A percentile compares a stretch with the other conserved stretches of the same genome.
Evolutionary conservation across 2,888 invertebrate genomes (phyloP).

Genomic region (Oasisia sp.): DNA sequence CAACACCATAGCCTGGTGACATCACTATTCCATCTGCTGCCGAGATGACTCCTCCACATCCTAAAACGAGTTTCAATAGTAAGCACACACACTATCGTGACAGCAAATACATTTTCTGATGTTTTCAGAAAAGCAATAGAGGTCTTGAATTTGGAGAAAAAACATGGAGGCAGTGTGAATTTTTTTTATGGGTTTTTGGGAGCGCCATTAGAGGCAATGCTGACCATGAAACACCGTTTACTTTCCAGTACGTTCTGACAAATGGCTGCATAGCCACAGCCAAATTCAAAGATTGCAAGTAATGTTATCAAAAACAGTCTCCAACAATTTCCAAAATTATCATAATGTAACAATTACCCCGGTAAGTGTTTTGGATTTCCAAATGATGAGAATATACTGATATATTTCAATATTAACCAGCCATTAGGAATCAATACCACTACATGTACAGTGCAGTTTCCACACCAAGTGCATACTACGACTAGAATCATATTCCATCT

Average conservation of each 20-base stretch:
- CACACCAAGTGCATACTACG: no score
- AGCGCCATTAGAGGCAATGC: no score
- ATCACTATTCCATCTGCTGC: conserved; percentile 86
- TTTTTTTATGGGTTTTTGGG: conserved; percentile 30
- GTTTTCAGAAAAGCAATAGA: not conserved
- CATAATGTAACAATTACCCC: not conserved
- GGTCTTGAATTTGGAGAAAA: no score
- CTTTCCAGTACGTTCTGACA: no score
- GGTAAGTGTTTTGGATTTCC: not conserved
- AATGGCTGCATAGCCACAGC: no score
- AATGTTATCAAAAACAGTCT: not conserved
- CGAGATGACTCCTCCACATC: conserved; percentile 75
- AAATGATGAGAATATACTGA: no score
- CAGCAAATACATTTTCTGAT: conserved; percentile 22
- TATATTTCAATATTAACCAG: no score
- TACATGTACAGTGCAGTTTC: no score
- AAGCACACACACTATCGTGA: not conserved
- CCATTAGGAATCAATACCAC: no score
- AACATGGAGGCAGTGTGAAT: conserved; percentile 29
- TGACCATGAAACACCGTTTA: no score
- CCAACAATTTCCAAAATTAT: not conserved
- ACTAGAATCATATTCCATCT: no score
- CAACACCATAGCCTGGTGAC: conserved; percentile 87
- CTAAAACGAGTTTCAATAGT: conserved; percentile 63
- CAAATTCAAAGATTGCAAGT: no score